Evolutionary conservation across 2,797 vertebrate species (phyloP).

Genomic region (Salarias fasciatus): DNA sequence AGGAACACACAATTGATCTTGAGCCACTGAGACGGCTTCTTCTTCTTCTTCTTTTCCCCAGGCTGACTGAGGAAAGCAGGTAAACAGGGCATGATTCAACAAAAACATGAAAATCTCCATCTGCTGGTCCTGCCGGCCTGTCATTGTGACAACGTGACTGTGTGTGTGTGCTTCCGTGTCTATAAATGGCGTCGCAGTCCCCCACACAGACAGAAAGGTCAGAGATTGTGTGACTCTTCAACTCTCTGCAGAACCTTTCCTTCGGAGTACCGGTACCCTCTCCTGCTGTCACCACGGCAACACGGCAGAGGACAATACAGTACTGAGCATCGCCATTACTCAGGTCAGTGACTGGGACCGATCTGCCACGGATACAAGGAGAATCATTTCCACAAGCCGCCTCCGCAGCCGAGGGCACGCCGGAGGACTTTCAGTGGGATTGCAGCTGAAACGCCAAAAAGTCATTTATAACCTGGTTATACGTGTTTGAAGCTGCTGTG

Average conservation of each 20-base stretch:
- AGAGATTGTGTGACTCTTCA: slow-evolving; percentile 58
- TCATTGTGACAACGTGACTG: slow-evolving; percentile 10
- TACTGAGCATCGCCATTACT: slow-evolving; percentile 67
- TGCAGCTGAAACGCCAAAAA: slow-evolving; percentile 18
- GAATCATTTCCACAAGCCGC: slow-evolving; percentile 55
- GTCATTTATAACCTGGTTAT: slow-evolving; percentile 22
- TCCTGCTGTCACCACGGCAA: slow-evolving; percentile 73
- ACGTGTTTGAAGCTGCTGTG: slow-evolving; percentile 21
- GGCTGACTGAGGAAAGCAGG: slow-evolving; percentile 48
- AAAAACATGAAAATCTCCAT: slow-evolving; percentile 41
- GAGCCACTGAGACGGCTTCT: no score
- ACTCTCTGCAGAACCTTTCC: slow-evolving; percentile 63
- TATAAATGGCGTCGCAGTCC: slow-evolving; percentile 53
- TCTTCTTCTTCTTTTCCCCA: no score
- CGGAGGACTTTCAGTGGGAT: slow-evolving; percentile 23
- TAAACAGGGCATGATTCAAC: slow-evolving; percentile 17
- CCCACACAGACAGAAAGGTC: slow-evolving; percentile 65
- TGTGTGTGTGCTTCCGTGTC: slow-evolving; percentile 25
- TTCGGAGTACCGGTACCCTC: slow-evolving; percentile 52
- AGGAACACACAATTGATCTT: no score
- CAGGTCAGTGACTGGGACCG: slow-evolving; percentile 71
- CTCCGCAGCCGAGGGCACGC: slow-evolving; percentile 39
- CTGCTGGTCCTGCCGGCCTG: slow-evolving; percentile 29
- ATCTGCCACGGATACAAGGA: slow-evolving; percentile 62
- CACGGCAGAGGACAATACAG: slow-evolving; percentile 66